These are phyloP conservation scores for Gisinianus flammeolus DNA, from an alignment of 2,888 invertebrate genomes.

Conservation along the genomic window DNA sequence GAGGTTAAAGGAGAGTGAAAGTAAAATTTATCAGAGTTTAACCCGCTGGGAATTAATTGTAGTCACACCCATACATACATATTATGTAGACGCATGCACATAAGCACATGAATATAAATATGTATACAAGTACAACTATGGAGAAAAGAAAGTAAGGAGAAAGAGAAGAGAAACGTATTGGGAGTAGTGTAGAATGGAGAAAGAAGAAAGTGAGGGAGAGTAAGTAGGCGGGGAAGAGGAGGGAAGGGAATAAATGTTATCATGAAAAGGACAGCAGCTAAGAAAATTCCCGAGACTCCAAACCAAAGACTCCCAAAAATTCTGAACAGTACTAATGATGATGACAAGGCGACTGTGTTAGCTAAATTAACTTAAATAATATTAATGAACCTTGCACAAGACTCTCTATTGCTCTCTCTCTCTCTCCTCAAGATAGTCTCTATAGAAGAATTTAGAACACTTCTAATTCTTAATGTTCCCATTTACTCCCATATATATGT, in stretches of 20 bases:
- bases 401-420: neutral
- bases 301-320: neutral
- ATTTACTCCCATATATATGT: no score
- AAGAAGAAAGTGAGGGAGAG: no score
- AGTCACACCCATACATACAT: neutral
- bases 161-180: neutral
- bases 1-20: neutral
- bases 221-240: neutral
- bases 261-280: no score
- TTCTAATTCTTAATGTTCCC: no score
- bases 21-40: neutral
- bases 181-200: no score
- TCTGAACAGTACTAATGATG: constrained; percentile 14
- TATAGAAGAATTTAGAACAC: no score
- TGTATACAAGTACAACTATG: no score
- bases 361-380: constrained; percentile 22
- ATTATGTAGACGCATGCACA: neutral
- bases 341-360: constrained; percentile 16
- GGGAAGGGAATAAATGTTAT: no score
- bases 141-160: neutral
- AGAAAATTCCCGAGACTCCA: no score
- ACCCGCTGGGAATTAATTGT: neutral
- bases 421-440: no score
- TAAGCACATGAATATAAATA: no score
- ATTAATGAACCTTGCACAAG: constrained; percentile 19